Evolutionary conservation across 2,797 vertebrate genomes (phyloP), one percentile per base, ranked within the genome.

Genomic region (Xenentodon cancila): DNA sequence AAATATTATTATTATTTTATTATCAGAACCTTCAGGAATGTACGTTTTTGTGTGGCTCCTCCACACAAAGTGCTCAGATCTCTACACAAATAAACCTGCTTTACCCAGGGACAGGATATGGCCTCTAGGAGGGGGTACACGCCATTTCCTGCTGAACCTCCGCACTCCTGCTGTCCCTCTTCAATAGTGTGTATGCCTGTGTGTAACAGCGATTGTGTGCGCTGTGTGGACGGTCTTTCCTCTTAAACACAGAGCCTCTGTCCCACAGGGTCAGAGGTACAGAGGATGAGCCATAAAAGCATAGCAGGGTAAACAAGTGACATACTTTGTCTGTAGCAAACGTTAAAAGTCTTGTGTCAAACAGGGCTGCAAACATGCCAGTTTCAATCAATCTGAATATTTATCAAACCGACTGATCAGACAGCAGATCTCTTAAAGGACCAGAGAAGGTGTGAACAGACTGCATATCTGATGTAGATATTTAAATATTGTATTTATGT

Each of bases 21-120:
- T 44, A 37, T 9, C 43, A 17, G 18, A 30, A 25, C 42, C 17
- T 9, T 22, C 45, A 34, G 22, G 3, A 57, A 57, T 42, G 49
- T 13, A 15, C 44, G 62, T 22, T 7, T 40, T 30, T 49, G 21
- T 45, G 34, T 18, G 51, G 69, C 49, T 53, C 51, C 53, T 7
- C 5, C 42, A 34, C 60, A 72, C 52, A 61, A 59, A 82, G 49
- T 70, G 63, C 68, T 60, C 71, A 64, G 47, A 71, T 87, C 78
- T 77, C 77, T 59, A 73, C 45, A 84, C 82, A 89, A 90, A 89
- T 75, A 85, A 87, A 82, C 18, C 47, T 43, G 68, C 75, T 85
- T 71, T 59, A 80, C 64, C 76, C 81, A 82, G 82, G 78, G 82
- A 86, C 91, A 93, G 91, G 89, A 92, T 83, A 78, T 69, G 66